Base-by-base conservation (phyloP, 2,113 vertebrate species). In the Ceyx melanurus region DNA sequence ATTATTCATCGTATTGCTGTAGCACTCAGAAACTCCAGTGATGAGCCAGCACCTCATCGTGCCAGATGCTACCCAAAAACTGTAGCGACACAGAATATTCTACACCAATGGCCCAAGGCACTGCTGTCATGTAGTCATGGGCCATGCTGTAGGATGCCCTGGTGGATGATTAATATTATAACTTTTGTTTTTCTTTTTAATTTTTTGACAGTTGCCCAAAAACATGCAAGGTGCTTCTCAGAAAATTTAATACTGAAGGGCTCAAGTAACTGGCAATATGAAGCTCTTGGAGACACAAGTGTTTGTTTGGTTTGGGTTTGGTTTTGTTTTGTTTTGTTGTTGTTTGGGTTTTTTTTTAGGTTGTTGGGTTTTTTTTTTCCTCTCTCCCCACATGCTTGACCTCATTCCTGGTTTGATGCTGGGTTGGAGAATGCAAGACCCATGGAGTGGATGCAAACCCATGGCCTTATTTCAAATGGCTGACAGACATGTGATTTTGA, bases 251-350 rank as follows among this genome's bases (percentile, higher is more conserved):
- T 79, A 50, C 23, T n/a, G 50, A 95, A 93, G 81, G 88, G 66
- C 72, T 89, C 60, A 81, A 91, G 46, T 86, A 89, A 87, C 42
- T 89, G 88, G 88, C 89, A 96, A 72, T 71, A 88, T 61, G 75
- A 91, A 95, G 87, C 45, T 94, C 60, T 86, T 89, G 48, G 85
- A 92, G 71, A 95, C 82, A 94, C 67, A 89, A 85, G 71, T 64
- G 65, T 43, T 80, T 57, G 51, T 35, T n/a, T 29, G 25, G 42
- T 70, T n/a, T 82, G 48, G 22, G 25, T 29, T 48, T 37, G 4
- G 37, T 37, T 37, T 37, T 37, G 37, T 37, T 37, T 37, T 37
- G 37, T 37, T 37, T 37, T 37, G 37, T 37, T 37, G 37, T 37
- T 10, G 37, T 37, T 37, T 37, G 37, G 10, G 10, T 10, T 37